A percentile compares a stretch with the other conserved stretches of the same genome.
Evolutionary conservation across 2,888 invertebrate species (phyloP).

Genomic region (Pheosia gnoma): DNA sequence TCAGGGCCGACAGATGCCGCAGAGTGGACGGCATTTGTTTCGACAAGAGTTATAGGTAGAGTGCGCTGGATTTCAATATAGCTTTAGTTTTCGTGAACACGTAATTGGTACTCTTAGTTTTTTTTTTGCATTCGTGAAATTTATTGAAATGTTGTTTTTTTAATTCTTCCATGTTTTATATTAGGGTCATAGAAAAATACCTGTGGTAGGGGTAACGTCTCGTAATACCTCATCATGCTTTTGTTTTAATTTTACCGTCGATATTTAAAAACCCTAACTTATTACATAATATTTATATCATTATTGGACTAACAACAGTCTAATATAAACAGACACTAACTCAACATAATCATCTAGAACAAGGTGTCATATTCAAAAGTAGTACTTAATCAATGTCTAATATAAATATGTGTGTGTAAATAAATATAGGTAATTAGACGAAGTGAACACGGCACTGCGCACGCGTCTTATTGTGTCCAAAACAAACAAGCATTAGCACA

Average conservation of each 20-base stretch:
- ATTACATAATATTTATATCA: too few species aligned
- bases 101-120: constrained; percentile 34
- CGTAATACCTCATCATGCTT: too few species aligned
- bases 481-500: constrained; percentile 27
- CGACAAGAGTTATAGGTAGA: constrained; percentile 57
- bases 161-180: too few species aligned
- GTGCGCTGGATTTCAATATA: constrained; percentile 55
- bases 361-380: constrained; percentile 1
- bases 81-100: constrained; percentile 31
- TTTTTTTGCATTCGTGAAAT: not conserved
- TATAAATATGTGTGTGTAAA: not conserved
- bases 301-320: not conserved
- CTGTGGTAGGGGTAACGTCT: too few species aligned
- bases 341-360: constrained; percentile 30
- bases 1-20: constrained; percentile 71
- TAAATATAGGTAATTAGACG: not conserved
- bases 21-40: constrained; percentile 63
- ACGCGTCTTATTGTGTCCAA: constrained; percentile 27
- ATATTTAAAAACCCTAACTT: too few species aligned
- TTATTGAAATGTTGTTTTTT: too few species aligned
- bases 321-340: constrained; percentile 13
- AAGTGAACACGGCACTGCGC: not conserved
- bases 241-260: too few species aligned
- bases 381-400: not conserved
- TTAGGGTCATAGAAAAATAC: too few species aligned